Conservation (phyloP, 2,888 invertebrate species). For the Chaitophorus viminalis region DNA sequence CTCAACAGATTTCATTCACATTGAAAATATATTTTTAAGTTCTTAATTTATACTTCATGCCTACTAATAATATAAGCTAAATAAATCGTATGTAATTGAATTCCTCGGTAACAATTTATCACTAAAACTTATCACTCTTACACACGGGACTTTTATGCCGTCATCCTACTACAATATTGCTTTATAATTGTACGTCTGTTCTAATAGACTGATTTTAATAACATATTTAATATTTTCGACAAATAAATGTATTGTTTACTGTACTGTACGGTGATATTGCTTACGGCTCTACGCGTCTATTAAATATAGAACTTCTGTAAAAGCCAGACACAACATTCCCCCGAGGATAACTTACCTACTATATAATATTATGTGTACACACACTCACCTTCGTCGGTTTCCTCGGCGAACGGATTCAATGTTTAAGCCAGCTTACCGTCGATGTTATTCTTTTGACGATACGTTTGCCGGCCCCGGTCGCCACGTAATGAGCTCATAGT, state of each 20-base stretch:
- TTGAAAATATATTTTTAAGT: neutral
- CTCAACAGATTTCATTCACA: neutral
- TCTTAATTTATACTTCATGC: neutral
- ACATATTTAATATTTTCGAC: neutral
- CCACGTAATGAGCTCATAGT: constrained; percentile 29
- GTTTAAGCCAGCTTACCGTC: neutral
- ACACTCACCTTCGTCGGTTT: constrained; percentile 16
- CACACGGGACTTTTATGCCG: neutral
- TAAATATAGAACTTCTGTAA: neutral
- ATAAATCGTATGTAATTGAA: neutral
- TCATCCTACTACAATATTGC: neutral
- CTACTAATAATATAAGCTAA: neutral
- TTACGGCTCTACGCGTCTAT: neutral
- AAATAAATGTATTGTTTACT: too few species aligned
- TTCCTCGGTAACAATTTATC: neutral
- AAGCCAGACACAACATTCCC: neutral
- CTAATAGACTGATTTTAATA: too few species aligned
- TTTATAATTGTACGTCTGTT: neutral
- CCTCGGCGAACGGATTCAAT: neutral
- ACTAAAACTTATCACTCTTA: too few species aligned
- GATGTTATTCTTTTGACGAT: neutral
- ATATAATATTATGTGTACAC: too few species aligned
- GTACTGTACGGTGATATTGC: neutral
- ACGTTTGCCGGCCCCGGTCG: neutral
- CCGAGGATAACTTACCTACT: neutral